Base-by-base conservation (phyloP, 2,113 vertebrate genomes). In the Andinoacara biseriatus region DNA sequence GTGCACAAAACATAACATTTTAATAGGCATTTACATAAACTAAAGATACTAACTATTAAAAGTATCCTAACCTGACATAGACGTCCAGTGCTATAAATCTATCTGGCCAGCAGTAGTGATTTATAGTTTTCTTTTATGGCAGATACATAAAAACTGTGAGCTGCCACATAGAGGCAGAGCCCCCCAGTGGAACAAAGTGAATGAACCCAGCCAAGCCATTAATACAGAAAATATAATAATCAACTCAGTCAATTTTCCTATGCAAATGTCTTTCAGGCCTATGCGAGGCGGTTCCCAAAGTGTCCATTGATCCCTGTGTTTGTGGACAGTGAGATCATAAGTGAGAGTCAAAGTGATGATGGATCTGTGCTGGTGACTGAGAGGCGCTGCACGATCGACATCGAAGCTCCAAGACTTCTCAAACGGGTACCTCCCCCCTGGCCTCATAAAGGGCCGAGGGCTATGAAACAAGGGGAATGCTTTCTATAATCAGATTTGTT, bases 301-400 rank as follows among this genome's bases (percentile, higher is more conserved):
- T 99, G 97, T 88, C 96, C 95, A 1, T 90, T 99, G 91, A 98
- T 99, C 84, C 98, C 98, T 0, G 96, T 99, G 96, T 99, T 99
- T 78, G 96, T 98, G 40, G 97, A 96, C 94, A 99, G 98, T 13
- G 97, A 99, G 92, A 94, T 95, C 7, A 89, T 97, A 56, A 97
- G 31, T 0, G 97, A 99, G 77, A 96, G 88, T 81, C 95, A 92
- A 86, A 99, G 96, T 3, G 96, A 97, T 18, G 98, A 99, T 0
- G 96, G 91, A 14, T 95, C 96, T 0, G 49, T 95, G 18, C 92
- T 96, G 0, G 90, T 98, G 0, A 96, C 96, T 0, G 96, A 99
- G 79, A 94, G 98, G 49, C 96, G 97, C 80, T 99, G 98, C 82
- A 97, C 96, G 35, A 96, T 99, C 82, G 97, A 99, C 26, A 95